These are phyloP conservation scores for Hybos culiciformis DNA, from an alignment of 2,888 invertebrate genomes.

Conservation along the genomic window DNA sequence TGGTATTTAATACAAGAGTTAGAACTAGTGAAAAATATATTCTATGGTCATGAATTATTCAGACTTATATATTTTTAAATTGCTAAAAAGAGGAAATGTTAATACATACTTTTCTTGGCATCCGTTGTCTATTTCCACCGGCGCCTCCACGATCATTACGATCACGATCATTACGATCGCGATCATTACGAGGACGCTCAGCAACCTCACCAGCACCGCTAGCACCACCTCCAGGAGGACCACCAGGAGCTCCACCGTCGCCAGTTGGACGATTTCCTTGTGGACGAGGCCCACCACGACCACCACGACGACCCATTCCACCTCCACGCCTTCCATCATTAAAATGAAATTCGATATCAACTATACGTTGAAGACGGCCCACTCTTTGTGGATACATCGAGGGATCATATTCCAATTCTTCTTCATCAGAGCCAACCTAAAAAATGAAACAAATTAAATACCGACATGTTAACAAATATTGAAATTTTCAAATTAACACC, in stretches of 20 bases:
- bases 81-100: no score
- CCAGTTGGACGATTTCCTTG: constrained; percentile 23
- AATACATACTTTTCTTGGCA: no score
- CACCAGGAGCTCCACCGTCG: constrained; percentile 25
- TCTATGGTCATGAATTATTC: no score
- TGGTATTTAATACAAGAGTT: no score
- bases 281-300: constrained; percentile 27
- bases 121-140: neutral
- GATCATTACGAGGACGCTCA: constrained; percentile 29
- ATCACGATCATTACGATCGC: constrained; percentile 27
- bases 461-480: no score
- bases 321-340: constrained; percentile 64
- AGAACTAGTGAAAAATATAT: no score
- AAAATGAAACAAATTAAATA: constrained; percentile 16
- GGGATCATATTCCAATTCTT: constrained; percentile 56
- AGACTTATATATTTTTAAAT: no score
- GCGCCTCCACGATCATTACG: constrained; percentile 35
- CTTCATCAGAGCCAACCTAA: constrained; percentile 45
- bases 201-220: constrained; percentile 35
- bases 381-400: constrained; percentile 74
- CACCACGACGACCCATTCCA: constrained; percentile 50
- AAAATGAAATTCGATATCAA: constrained; percentile 81
- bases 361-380: constrained; percentile 70
- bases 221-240: constrained; percentile 16
- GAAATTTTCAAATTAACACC: no score